Percentiles rank a stretch among this genome's conserved stretches.
Evolutionary conservation across 2,797 vertebrate species (phyloP).

Genomic region (Lacerta viridis): DNA sequence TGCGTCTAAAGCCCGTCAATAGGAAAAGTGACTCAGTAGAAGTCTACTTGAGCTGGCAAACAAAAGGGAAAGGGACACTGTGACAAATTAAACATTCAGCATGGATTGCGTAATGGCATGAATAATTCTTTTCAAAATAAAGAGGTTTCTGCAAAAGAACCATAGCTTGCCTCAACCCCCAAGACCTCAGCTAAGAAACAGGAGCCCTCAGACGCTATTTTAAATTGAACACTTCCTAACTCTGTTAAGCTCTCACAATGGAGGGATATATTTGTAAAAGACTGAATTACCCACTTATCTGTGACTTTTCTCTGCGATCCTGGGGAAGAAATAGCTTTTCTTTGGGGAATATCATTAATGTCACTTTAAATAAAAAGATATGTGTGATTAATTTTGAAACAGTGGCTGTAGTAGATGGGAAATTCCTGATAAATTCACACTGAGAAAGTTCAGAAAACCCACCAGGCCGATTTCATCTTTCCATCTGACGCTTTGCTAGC

Average conservation of each 20-base stretch:
- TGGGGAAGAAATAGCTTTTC: background rate
- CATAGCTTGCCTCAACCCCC: slow-evolving; percentile 41
- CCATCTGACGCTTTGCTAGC: background rate
- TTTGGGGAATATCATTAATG: background rate
- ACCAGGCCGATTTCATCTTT: background rate
- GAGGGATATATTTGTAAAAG: background rate
- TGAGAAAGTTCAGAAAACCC: background rate
- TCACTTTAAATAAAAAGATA: background rate
- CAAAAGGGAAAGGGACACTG: slow-evolving; percentile 61
- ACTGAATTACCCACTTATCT: background rate
- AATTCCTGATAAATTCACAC: background rate
- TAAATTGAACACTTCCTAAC: slow-evolving; percentile 18
- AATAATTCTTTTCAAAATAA: slow-evolving; percentile 69
- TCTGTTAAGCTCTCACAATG: slow-evolving; percentile 2
- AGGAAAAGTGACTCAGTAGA: slow-evolving; percentile 58
- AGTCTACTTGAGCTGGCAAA: slow-evolving; percentile 47
- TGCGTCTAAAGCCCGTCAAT: slow-evolving; percentile 51
- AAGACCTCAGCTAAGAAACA: slow-evolving; percentile 35
- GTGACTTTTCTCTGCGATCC: background rate
- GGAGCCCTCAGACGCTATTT: slow-evolving; percentile 17
- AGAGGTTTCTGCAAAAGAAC: slow-evolving; percentile 57
- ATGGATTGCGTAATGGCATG: slow-evolving; percentile 56
- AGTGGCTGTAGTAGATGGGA: background rate
- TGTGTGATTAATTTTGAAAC: background rate
- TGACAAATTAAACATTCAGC: slow-evolving; percentile 75